Conservation (phyloP, 2,797 vertebrate species). For the Benthosema pterotum region DNA sequence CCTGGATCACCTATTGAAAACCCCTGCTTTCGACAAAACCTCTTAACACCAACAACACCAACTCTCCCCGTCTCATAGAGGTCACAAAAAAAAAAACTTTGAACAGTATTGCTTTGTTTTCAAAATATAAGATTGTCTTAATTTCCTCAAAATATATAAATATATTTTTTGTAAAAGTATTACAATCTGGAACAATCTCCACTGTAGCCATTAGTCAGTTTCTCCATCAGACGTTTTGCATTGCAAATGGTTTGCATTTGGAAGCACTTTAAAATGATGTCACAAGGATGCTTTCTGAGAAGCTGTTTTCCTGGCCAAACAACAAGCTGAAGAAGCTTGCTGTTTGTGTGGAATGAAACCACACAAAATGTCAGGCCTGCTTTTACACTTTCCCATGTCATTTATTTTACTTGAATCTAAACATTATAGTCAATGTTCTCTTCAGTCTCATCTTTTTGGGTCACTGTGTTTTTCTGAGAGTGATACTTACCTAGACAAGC, state of each 20-base stretch:
- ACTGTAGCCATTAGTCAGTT: too few species aligned
- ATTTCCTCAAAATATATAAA: too few species aligned
- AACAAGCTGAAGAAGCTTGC: too few species aligned
- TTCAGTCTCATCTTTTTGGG: background rate
- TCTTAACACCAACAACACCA: too few species aligned
- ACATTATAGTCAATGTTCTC: constrained; percentile 8
- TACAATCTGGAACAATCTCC: too few species aligned
- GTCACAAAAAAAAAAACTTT: too few species aligned
- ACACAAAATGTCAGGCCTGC: constrained; percentile 31
- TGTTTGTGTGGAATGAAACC: constrained; percentile 50
- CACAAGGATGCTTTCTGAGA: constrained; percentile 47
- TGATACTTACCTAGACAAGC: constrained; percentile 61
- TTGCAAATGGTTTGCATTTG: constrained; percentile 49
- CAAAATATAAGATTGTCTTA: too few species aligned
- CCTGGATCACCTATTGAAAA: too few species aligned
- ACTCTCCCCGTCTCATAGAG: too few species aligned
- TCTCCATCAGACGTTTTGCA: constrained; percentile 42
- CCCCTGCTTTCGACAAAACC: too few species aligned
- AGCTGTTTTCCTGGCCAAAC: constrained; percentile 37
- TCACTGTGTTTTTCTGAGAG: background rate
- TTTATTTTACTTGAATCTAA: constrained; percentile 45
- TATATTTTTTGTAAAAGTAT: too few species aligned
- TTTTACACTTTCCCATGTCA: constrained; percentile 45
- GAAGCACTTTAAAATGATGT: constrained; percentile 41
- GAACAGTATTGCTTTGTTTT: too few species aligned